Evolutionary conservation across 2,888 invertebrate genomes (phyloP), one percentile per base, ranked within the genome.

Genomic region (Cephus runcator): DNA sequence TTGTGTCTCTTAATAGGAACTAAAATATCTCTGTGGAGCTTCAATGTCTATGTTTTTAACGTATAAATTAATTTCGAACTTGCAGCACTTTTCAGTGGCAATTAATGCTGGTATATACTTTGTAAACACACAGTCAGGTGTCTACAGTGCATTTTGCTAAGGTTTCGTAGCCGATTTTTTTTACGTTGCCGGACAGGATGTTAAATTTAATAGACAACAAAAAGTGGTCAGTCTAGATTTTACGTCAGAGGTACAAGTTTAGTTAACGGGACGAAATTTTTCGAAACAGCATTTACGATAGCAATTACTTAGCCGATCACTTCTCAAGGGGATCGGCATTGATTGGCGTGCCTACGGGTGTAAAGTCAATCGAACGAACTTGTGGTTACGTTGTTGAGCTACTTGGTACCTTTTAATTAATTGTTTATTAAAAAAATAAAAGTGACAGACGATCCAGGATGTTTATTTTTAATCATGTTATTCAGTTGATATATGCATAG

Each of bases 1-100:
- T 78, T 75, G 76, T 80, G 78, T 81, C 80, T 81, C 78, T 12
- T 34, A 33, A 23, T 75, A 75, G 73, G 68, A 68, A 34, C 30
- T 23, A 68, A 36, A n/a, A 69, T 56, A 73, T 76, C 74, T 78
- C 79, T 80, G 69, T 69, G 71, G 76, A 73, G 73, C 31, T 76
- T 75, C 40, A 74, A 30, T 40, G 33, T 11, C 36, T 69, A 12
- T 33, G 33, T 31, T 33, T 69, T 69, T 31, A 40, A 56, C 23
- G 23, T 56, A 2, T 6, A 23, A 56, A 56, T 15, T 56, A 40
- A 23, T 56, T 23, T 56, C 23, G 40, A 15, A 56, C 40, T 56
- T 56, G 40, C 23, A 23, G 40, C 40, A 23, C 1, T 23, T 23
- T 23, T 56, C 23, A 56, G 40, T 15, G 6, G 40, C 40, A 23